Conservation (phyloP, 2,888 invertebrate species). For the Thecophora atra region DNA sequence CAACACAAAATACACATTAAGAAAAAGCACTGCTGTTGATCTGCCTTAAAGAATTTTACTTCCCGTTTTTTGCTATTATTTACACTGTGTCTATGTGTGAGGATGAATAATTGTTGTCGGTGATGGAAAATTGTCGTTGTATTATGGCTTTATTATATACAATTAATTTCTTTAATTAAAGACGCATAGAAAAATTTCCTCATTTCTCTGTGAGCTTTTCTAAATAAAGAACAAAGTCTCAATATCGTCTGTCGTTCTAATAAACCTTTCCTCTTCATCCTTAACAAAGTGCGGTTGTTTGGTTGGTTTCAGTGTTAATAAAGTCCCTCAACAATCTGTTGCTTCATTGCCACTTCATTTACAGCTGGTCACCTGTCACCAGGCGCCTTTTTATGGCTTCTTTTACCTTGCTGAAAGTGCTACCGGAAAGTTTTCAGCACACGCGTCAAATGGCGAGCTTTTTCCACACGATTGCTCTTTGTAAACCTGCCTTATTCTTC, state of each 20-base stretch:
- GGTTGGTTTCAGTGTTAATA: not conserved
- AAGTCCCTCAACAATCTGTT: slow-evolving; percentile 57
- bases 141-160: slow-evolving; percentile 20
- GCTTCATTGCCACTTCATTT: no score
- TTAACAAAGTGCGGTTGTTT: not conserved
- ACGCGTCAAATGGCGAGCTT: slow-evolving; percentile 44
- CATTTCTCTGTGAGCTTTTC: slow-evolving; percentile 49
- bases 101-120: not conserved
- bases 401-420: slow-evolving; percentile 10
- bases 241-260: no score
- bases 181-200: slow-evolving; percentile 48
- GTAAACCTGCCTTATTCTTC: no score
- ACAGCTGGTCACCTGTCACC: no score
- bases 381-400: not conserved
- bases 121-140: no score
- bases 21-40: not conserved
- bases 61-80: no score
- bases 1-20: slow-evolving; percentile 32
- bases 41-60: no score
- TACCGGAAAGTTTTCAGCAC: slow-evolving; percentile 28
- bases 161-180: slow-evolving; percentile 37
- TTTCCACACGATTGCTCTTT: not conserved
- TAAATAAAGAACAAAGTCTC: no score
- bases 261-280: no score
- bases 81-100: no score